Evolutionary conservation across 2,888 invertebrate genomes (phyloP), one percentile per base, ranked within the genome.

Genomic region (Netelia fuscicornis): DNA sequence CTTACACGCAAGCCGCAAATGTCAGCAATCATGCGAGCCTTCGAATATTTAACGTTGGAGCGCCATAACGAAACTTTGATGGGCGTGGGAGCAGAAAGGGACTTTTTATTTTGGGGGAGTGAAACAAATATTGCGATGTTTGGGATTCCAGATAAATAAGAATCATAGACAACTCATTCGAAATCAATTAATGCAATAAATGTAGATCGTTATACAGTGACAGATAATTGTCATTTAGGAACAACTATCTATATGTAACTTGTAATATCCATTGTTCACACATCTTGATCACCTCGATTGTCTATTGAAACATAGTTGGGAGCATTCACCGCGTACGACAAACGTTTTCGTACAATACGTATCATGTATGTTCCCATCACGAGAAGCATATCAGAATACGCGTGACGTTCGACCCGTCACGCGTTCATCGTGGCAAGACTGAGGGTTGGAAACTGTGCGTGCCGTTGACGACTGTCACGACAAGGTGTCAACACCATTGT

Each of bases 391-490:
- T 85, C 78, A 48, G 79, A 78, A 82, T 62, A 65, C 62, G 56
- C 74, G 62, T 82, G 84, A 89, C 86, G 87, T 86, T 37, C 37
- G 37, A 37, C 6, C 37, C 37, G 85, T 23, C 84, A 71, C 80
- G 84, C 72, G 78, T 37, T 37, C 54, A 67, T 68, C 81, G 64
- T 37, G 37, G 6, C 37, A 76, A 54, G 62, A 70, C 56, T 82
- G 56, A 60, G 85, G 37, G 79, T 54, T 56, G 68, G 71, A 60
- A 56, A 76, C 76, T 78, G 84, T 87, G 87, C 84, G 86, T 90
- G 88, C 82, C 82, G 74, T 81, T 89, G 90, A 89, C 88, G 87
- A 89, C 87, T 89, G 90, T 90, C 90, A 90, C 65, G 78, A 72
- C 84, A 90, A 90, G 88, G 90, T 89, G 87, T 86, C 85, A 85